These are phyloP conservation scores for Squalus acanthias DNA, from an alignment of 2,797 vertebrate species.

Conservation along the genomic window DNA sequence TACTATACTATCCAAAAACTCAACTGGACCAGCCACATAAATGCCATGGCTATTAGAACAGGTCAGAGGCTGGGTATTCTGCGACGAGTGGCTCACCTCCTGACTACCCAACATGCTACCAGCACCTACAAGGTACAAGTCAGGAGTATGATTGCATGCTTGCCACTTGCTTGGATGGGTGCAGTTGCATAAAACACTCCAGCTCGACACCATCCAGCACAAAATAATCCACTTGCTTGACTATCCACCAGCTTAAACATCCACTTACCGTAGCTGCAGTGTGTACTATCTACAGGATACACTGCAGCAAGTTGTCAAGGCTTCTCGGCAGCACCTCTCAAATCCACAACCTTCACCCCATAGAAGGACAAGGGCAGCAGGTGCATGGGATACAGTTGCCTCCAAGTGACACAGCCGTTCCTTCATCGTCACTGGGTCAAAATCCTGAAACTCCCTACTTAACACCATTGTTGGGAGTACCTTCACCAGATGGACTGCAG, in stretches of 20 bases:
- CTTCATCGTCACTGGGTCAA: not conserved
- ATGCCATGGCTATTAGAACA: not conserved
- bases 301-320: not conserved
- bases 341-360: not conserved
- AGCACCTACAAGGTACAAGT: too few species aligned
- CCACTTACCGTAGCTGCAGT: not conserved
- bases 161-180: not conserved
- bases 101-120: not conserved
- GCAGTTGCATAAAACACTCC: not conserved
- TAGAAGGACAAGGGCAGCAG: not conserved
- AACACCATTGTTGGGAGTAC: not conserved
- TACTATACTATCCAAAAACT: not conserved
- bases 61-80: not conserved
- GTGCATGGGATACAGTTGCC: not conserved
- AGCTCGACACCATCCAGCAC: not conserved
- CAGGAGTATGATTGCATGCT: not conserved
- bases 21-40: not conserved
- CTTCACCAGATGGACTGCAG: not conserved
- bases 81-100: not conserved
- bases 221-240: not conserved
- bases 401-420: not conserved
- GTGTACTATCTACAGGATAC: not conserved
- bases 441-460: not conserved
- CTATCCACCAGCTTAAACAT: not conserved
- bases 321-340: not conserved